Evolutionary conservation across 1,140 invertebrate species (phyloP).

Genomic region (Plodia interpunctella): DNA sequence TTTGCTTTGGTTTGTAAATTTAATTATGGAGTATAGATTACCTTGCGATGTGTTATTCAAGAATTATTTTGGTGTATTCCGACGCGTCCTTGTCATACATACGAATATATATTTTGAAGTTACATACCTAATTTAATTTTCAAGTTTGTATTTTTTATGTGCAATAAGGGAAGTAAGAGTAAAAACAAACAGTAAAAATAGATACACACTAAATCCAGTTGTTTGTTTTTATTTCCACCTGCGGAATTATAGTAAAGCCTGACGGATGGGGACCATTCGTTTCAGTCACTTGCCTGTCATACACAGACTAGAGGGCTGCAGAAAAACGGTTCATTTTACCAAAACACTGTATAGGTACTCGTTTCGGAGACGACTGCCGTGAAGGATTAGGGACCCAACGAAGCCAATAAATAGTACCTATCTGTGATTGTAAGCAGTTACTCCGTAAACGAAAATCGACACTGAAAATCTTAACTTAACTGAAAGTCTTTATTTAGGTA

Average conservation of each 20-base stretch:
- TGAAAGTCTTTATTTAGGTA: background rate
- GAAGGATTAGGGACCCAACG: background rate
- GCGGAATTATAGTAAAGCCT: conserved; percentile 33
- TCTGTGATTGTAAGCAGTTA: background rate
- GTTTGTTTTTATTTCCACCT: conserved; percentile 22
- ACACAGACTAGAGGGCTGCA: conserved; percentile 12
- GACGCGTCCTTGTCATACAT: no score
- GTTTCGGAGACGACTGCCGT: conserved; percentile 19
- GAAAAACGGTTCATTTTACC: conserved; percentile 22
- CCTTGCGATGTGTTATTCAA: no score
- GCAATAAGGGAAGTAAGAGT: no score
- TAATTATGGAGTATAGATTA: no score
- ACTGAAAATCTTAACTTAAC: background rate
- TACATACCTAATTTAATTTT: no score
- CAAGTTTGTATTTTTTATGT: no score
- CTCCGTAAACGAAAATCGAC: background rate
- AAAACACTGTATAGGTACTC: conserved; percentile 24
- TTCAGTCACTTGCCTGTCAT: conserved; percentile 38
- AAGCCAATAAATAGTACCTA: background rate
- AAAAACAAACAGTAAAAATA: no score
- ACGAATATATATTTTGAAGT: no score
- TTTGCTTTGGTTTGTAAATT: no score
- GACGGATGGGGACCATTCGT: conserved; percentile 52
- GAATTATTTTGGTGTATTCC: no score
- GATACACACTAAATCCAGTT: background rate